Base-by-base conservation (phyloP, 2,797 vertebrate species). In the Selene dorsalis region DNA sequence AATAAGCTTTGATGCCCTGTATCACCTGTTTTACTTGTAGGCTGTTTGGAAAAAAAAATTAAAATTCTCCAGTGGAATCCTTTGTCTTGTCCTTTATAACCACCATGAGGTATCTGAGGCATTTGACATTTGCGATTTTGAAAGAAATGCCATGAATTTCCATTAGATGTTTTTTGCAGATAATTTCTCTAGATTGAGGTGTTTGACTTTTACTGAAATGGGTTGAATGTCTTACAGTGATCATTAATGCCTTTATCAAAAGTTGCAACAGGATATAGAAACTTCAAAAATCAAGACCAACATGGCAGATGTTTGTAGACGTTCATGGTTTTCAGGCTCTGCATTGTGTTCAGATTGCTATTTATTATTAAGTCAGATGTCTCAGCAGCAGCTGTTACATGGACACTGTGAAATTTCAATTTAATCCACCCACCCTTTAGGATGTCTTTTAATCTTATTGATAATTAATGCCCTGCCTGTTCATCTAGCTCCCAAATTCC, bases 241-340 rank as follows among this genome's bases (percentile, higher is more conserved):
- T 2, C 12, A 10, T n/a, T 11, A 3, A 10, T 50, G 6, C 20
- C 0, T 1, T 1, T 10, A 11, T 3, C 9, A n/a, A 11, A 6
- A 2, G 17, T 48, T 20, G 8, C 47, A n/a, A 20, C 17, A 48
- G 18, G 6, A 48, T 6, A 6, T 20, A 20, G 45, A 8, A 20
- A 48, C 18, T 20, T 20, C 4, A 18, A 1, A 20, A 18, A 48
- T 47, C 17, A 20, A 47, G 6, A 47, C 9, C 18, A 47, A 20
- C 18, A 47, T 47, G 17, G 18, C 1, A 2, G 17, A 18, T 45
- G 1, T 43, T 45, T 45, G 18, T 8, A 18, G 43, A 18, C 43
- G 20, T 43, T 16, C 41, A 43, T 43, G 41, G 41, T 43, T 41
- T 16, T 16, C 41, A 43, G 41, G 1, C 16, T 17, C 2, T 47